A percentile compares a stretch with the other conserved stretches of the same genome.
phyloP scores from a whole-genome alignment of 2,888 invertebrate genomes.

The Philereme vetulata region DNA sequence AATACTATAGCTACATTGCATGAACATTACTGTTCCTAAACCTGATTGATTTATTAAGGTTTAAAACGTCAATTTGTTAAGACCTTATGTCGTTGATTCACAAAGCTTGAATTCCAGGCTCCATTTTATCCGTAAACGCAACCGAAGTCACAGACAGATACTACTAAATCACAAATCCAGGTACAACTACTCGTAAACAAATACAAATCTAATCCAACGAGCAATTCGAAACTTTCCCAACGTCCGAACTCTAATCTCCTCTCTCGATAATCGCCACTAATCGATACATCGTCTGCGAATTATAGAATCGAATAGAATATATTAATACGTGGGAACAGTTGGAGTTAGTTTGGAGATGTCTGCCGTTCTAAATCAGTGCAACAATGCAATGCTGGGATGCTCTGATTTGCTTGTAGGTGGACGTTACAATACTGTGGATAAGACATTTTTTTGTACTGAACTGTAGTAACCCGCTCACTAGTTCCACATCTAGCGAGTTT shows the following conservation, averaged over 20 bases:
- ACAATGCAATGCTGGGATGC: conserved; percentile 74
- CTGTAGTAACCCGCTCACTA: too few relatives aligned
- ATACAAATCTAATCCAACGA: conserved; percentile 24
- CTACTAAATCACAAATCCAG: too few relatives aligned
- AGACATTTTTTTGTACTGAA: not conserved
- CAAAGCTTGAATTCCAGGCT: too few relatives aligned
- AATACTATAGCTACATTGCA: too few relatives aligned
- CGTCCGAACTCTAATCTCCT: conserved; percentile 31
- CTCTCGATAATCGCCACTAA: conserved; percentile 48
- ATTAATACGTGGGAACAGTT: conserved; percentile 79
- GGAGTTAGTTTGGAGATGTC: conserved; percentile 79
- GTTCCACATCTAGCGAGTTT: too few relatives aligned
- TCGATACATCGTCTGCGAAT: conserved; percentile 77
- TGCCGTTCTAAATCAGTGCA: conserved; percentile 75
- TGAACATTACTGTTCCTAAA: too few relatives aligned
- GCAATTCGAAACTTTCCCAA: conserved; percentile 28
- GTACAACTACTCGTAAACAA: not conserved
- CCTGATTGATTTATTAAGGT: too few relatives aligned
- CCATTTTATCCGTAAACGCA: too few relatives aligned
- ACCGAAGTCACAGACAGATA: too few relatives aligned
- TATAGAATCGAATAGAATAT: conserved; percentile 81
- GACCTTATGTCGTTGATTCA: too few relatives aligned
- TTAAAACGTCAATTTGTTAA: too few relatives aligned
- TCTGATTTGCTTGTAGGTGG: conserved; percentile 74
- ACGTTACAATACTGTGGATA: conserved; percentile 54